These are phyloP conservation scores for Parasteatoda lunata DNA, from an alignment of 2,888 invertebrate genomes.

Conservation along the genomic window DNA sequence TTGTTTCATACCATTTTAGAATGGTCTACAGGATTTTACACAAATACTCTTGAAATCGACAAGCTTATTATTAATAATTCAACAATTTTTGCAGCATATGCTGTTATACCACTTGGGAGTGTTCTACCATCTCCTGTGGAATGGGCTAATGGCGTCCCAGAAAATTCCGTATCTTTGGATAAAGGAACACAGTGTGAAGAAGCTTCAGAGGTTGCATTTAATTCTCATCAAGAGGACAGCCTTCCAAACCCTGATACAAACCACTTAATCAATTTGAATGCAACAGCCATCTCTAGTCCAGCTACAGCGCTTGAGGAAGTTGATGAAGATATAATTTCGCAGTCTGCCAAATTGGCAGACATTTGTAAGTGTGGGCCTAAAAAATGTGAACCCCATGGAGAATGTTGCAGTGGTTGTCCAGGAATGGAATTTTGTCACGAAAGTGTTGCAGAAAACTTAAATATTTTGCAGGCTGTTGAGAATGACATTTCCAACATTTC, in stretches of 20 bases:
- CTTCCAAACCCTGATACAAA: background rate
- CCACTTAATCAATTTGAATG: background rate
- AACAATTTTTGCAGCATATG: slow-evolving; percentile 46
- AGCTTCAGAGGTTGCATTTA: background rate
- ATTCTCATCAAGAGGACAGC: background rate
- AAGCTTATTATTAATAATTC: too few relatives aligned
- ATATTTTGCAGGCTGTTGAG: background rate
- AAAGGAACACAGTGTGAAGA: slow-evolving; percentile 16
- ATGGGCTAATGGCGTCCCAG: background rate
- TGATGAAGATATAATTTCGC: slow-evolving; percentile 63
- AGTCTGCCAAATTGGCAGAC: slow-evolving; percentile 66
- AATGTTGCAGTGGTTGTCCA: slow-evolving; percentile 69
- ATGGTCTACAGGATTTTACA: too few relatives aligned
- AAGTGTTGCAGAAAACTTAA: background rate
- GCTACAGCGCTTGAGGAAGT: background rate
- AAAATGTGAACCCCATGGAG: slow-evolving; percentile 62
- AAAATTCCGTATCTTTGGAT: background rate
- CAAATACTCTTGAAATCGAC: too few relatives aligned
- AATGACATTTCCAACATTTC: slow-evolving; percentile 2
- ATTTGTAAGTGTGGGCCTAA: slow-evolving; percentile 70
- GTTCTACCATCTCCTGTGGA: slow-evolving; percentile 7
- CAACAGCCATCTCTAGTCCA: background rate
- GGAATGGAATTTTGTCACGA: slow-evolving; percentile 62
- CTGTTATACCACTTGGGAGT: slow-evolving; percentile 60
- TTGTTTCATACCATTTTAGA: too few relatives aligned